Conservation (phyloP, 1,140 invertebrate species). For the Euglossa dilemma region DNA sequence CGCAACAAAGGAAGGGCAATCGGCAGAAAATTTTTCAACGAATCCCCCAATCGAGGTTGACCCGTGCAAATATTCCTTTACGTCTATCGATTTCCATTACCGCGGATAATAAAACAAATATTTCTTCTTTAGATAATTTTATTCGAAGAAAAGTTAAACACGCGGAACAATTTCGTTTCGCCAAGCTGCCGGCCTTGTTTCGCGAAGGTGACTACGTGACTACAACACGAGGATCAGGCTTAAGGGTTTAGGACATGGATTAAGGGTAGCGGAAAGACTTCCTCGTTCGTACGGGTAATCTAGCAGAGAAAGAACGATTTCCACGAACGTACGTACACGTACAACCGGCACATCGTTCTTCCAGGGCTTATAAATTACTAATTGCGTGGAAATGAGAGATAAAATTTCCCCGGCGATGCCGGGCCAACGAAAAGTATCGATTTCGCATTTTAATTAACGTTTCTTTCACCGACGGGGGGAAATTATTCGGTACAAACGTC, state of each 20-base stretch:
- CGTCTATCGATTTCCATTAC: not conserved
- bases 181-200: not conserved
- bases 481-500: not conserved
- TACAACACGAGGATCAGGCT: constrained; percentile 35
- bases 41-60: no score
- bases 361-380: constrained; percentile 4
- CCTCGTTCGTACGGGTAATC: not conserved
- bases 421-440: not conserved
- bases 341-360: not conserved
- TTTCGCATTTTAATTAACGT: constrained; percentile 9
- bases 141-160: not conserved
- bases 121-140: not conserved
- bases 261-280: constrained; percentile 19
- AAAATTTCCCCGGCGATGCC: not conserved
- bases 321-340: not conserved
- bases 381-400: not conserved
- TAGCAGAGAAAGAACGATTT: constrained; percentile 11
- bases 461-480: not conserved
- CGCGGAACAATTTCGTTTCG: not conserved
- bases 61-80: not conserved
- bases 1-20: no score
- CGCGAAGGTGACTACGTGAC: constrained; percentile 39
- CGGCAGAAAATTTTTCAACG: no score
- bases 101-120: not conserved
- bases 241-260: constrained; percentile 31